phyloP scores from a whole-genome alignment of 2,113 vertebrate genomes.

The Bos javanicus region DNA sequence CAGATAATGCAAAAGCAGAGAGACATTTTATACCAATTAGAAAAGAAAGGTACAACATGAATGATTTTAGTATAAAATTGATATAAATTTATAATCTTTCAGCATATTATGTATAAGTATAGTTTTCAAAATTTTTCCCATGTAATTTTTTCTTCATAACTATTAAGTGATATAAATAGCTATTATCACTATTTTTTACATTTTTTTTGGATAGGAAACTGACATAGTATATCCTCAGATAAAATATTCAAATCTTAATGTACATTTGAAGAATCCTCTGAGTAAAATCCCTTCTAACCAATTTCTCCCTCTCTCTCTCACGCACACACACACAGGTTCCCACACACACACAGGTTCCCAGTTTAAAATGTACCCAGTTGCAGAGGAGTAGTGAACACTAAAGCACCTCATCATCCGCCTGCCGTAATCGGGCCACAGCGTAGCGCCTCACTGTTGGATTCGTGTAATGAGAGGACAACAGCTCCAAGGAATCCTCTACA shows the following conservation, averaged over 20 bases:
- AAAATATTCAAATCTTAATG: neutral
- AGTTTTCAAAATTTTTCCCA: neutral
- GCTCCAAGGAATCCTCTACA: conserved; percentile 97
- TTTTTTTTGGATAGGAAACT: neutral
- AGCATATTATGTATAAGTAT: neutral
- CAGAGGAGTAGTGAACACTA: neutral
- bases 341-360: neutral
- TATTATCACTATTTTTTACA: neutral
- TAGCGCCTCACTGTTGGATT: conserved; percentile 96
- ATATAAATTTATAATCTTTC: neutral
- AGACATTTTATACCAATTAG: neutral
- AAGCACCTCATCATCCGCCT: conserved; percentile 96
- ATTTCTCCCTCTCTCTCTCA: neutral
- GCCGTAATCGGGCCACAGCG: conserved; percentile 92
- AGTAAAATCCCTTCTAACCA: too few species aligned
- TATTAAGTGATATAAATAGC: neutral
- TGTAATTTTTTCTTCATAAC: neutral
- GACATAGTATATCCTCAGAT: too few species aligned
- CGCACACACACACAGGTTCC: neutral
- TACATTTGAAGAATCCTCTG: neutral
- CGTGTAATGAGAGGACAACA: conserved; percentile 94
- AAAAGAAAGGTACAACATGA: neutral
- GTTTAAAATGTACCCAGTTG: neutral
- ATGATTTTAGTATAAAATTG: neutral
- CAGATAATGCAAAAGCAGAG: neutral